phyloP scores from a whole-genome alignment of 2,113 vertebrate species.

The Neotoma lepida region DNA sequence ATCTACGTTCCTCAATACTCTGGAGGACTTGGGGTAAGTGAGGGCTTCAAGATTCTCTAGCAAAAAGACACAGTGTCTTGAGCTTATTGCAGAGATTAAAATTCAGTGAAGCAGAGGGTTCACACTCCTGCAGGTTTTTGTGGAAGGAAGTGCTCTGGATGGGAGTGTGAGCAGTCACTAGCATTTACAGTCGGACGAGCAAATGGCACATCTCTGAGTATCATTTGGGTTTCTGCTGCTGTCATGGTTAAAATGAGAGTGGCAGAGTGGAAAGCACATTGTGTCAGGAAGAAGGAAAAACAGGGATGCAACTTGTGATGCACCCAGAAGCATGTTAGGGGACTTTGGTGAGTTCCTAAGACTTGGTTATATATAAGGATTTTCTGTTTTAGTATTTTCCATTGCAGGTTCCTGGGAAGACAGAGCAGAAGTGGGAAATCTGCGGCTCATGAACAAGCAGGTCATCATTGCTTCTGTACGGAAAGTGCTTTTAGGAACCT shows the following conservation, averaged over 20 bases:
- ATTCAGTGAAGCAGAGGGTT: not conserved
- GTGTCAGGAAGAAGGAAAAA: not conserved
- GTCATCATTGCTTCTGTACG: constrained; percentile 5
- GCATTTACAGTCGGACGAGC: not conserved
- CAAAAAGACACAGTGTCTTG: not conserved
- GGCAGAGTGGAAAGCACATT: not conserved
- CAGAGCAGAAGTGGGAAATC: not conserved
- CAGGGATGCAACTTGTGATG: not conserved
- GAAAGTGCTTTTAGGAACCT: not conserved
- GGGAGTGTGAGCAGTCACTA: not conserved
- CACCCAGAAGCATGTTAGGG: not conserved
- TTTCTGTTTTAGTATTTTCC: not conserved
- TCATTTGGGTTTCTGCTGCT: not conserved
- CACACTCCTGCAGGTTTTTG: not conserved
- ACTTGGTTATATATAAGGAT: not conserved
- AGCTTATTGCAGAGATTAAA: not conserved
- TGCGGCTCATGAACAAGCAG: not conserved
- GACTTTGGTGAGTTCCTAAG: not conserved
- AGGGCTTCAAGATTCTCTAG: not conserved
- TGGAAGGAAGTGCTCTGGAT: not conserved
- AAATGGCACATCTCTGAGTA: constrained; percentile 9
- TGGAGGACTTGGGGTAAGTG: not conserved
- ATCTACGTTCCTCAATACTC: not conserved
- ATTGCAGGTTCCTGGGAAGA: not conserved
- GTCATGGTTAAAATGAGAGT: not conserved